Evolutionary conservation across 2,113 vertebrate genomes (phyloP), one percentile per base, ranked within the genome.

Genomic region (Dissostichus mawsoni): DNA sequence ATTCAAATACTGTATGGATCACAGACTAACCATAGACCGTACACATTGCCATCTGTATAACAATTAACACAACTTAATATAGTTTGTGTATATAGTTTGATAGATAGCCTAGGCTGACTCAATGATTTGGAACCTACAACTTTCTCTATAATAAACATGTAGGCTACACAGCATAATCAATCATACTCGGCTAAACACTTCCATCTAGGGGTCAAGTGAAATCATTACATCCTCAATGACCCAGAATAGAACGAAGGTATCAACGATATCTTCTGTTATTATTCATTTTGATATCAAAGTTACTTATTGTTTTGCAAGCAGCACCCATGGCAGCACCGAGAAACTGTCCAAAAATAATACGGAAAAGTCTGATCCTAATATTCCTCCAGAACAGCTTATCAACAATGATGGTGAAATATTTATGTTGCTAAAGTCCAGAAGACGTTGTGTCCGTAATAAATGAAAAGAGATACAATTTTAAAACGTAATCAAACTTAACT

Each of bases 201-300:
- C 71, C 11, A 69, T 56, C 78, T 79, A 76, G 74, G 61, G 86
- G 78, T 4, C 36, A 69, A 7, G 0, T 45, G 4, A 7, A 51
- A 1, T 0, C 6, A 71, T 33, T 68, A 71, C 61, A 70, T 7
- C 56, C 18, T n/a, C 7, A 55, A 33, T 67, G 47, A 61, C 33
- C 25, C 62, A 62, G 48, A 77, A 41, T 51, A 51, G 8, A 13
- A 48, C 12, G 11, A 48, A 11, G 2, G 3, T 3, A 53, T 53
- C 52, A 4, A 41, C 5, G 4, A 14, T 9, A 47, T 12, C 16
- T 3, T 25, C 8, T 25, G 23, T 65, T 16, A 63, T 20, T 4
- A 45, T 29, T 33, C 3, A 59, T 33, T 33, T 2, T 8, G 14
- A 58, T 58, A 14, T 23, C 25, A 58, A 23, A 25, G 2, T 58